Evolutionary conservation across 2,888 invertebrate species (phyloP).

Genomic region (Mesorhabditis sp.): DNA sequence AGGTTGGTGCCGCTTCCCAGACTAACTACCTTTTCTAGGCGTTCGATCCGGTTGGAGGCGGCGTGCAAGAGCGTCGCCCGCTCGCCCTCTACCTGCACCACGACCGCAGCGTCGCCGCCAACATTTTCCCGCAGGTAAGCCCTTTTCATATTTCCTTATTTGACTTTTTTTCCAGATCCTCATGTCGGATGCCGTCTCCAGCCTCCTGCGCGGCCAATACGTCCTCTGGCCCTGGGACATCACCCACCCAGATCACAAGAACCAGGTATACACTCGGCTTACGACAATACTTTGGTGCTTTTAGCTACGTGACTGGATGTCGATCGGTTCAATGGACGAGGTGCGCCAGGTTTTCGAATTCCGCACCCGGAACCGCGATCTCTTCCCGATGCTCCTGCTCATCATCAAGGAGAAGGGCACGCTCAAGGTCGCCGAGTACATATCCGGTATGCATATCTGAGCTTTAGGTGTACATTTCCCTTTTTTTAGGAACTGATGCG

Average conservation of each 20-base stretch:
- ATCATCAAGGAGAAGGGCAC: conserved; percentile 35
- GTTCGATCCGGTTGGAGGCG: conserved; percentile 21
- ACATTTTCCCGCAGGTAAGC: conserved; percentile 71
- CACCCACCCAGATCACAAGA: conserved; percentile 70
- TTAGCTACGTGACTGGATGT: conserved; percentile 7
- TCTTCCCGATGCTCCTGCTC: conserved; percentile 44
- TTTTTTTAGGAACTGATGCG: conserved; percentile 24
- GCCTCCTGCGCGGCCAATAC: conserved; percentile 83
- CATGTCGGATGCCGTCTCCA: conserved; percentile 84
- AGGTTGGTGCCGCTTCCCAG: not conserved
- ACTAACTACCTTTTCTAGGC: conserved; percentile 15
- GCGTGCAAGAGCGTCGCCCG: conserved; percentile 74
- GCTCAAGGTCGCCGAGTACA: conserved; percentile 20
- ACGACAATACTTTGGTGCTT: not conserved
- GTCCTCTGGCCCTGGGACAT: conserved; percentile 96
- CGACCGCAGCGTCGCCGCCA: conserved; percentile 86
- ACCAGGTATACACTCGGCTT: not conserved
- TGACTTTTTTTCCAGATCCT: conserved; percentile 60
- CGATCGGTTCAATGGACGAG: conserved; percentile 20
- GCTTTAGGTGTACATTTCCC: not conserved
- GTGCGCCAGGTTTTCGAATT: conserved; percentile 22
- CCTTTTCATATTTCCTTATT: not conserved
- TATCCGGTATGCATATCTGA: conserved; percentile 25
- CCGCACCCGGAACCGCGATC: conserved; percentile 17
- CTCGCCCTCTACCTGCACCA: conserved; percentile 93